Base-by-base conservation (phyloP, 1,140 invertebrate genomes). In the Steinernema khuongi region DNA sequence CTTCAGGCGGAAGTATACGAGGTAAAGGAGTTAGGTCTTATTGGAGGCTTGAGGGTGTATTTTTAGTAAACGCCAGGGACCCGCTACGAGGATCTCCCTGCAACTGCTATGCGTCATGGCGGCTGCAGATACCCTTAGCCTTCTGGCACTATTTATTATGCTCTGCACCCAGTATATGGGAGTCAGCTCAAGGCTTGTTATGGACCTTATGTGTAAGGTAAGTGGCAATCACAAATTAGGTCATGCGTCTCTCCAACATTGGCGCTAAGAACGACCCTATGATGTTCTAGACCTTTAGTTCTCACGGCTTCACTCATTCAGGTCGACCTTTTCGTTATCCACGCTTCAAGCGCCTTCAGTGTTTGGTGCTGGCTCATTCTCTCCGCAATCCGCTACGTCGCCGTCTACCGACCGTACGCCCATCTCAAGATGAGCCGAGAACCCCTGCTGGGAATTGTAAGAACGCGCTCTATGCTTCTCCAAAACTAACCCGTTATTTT, bases 281-380 rank as follows among this genome's bases (percentile, higher is more conserved):
- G 28, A 7, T 29, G 17, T 60, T 72, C 67, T 29, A 22, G 31
- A 36, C 28, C 71, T 30, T 31, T 31, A 72, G 26, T 22, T 31
- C 1, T 28, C 30, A 17, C 28, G 30, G 18, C 33, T 75, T 7
- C 50, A 7, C 7, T 41, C 22, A 68, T 78, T 60, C 74, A 78
- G 76, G 19, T 78, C 18, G 70, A 73, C 30, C 33, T 78, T 29
- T 78, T 78, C 76, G 70, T 76, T 4, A 78, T 78, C 31, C 76
- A 78, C 67, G 44, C 76, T 1, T 70, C 76, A 7, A 74, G 72
- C 31, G 76, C 76, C 26, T 78, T 78, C 70, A 74, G 72, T 33
- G 68, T 78, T 31, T 78, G 74, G 70, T 78, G 76, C 60, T 78
- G 76, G 76, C 67, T 78, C 19, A 71, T 78, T 28, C 76, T 78